Conservation (phyloP, 2,113 vertebrate genomes). For the Capreolus pygargus region DNA sequence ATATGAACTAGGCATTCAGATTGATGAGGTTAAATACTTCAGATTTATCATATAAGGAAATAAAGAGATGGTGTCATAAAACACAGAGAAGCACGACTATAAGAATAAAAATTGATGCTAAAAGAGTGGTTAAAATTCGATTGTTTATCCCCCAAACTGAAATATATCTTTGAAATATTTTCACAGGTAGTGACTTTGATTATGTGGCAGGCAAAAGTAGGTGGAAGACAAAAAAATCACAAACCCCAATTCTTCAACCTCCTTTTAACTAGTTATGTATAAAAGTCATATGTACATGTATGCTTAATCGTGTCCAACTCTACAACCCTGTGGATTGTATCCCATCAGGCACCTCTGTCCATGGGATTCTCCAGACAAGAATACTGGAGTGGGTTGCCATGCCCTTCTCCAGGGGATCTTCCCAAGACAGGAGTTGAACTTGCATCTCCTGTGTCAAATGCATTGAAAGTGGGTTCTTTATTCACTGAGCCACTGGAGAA, state of each 20-base stretch:
- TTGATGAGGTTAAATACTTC: neutral
- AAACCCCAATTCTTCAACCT: neutral
- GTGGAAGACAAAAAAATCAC: neutral
- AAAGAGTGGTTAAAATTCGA: neutral
- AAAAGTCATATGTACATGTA: neutral
- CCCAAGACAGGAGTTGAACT: neutral
- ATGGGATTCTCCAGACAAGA: neutral
- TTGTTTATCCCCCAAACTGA: neutral
- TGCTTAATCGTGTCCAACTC: neutral
- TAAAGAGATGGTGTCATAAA: neutral
- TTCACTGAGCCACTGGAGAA: neutral
- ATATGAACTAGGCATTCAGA: neutral
- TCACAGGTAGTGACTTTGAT: neutral
- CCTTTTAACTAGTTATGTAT: neutral
- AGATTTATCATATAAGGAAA: neutral
- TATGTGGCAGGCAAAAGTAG: neutral
- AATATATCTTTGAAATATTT: conserved; percentile 18
- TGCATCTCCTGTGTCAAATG: neutral
- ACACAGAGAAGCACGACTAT: neutral
- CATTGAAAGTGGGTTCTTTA: neutral
- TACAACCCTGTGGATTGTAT: neutral
- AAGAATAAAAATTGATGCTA: neutral
- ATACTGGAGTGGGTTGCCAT: neutral
- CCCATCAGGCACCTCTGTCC: neutral
- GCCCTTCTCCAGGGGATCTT: neutral